These are phyloP conservation scores for Orussus abietinus DNA, from an alignment of 1,140 invertebrate species.

Conservation along the genomic window DNA sequence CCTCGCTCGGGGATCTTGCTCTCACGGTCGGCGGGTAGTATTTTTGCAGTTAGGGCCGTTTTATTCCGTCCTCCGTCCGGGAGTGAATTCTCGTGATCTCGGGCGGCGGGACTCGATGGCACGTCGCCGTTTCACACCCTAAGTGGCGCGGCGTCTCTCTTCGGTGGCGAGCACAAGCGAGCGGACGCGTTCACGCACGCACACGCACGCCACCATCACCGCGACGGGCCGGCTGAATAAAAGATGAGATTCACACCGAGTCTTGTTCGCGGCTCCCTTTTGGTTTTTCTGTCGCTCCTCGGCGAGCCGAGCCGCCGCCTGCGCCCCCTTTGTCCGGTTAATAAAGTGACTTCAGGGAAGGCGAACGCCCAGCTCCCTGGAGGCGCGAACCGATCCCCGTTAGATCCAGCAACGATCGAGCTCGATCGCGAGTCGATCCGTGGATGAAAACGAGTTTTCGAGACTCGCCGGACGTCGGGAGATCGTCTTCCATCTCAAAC, in stretches of 20 bases:
- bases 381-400: neutral
- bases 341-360: conserved; percentile 35
- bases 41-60: too few species aligned
- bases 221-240: conserved; percentile 39
- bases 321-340: conserved; percentile 22
- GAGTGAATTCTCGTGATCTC: conserved; percentile 4
- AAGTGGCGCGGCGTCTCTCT: conserved; percentile 47
- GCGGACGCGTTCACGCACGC: conserved; percentile 11
- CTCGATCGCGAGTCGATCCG: too few species aligned
- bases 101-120: conserved; percentile 39
- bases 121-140: conserved; percentile 48
- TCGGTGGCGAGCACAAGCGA: conserved; percentile 13
- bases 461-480: too few species aligned
- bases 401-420: too few species aligned
- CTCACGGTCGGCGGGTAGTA: too few species aligned
- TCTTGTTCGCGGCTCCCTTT: conserved; percentile 41
- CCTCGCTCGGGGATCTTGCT: too few species aligned
- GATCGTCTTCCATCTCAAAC: too few species aligned
- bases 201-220: conserved; percentile 21
- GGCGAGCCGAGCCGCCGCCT: conserved; percentile 16
- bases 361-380: conserved; percentile 4
- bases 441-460: too few species aligned
- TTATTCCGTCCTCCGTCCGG: too few species aligned
- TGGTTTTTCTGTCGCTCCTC: conserved; percentile 33
- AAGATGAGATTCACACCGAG: conserved; percentile 52